Conservation (phyloP, 2,797 vertebrate genomes). For the Phoxinus dragarum region DNA sequence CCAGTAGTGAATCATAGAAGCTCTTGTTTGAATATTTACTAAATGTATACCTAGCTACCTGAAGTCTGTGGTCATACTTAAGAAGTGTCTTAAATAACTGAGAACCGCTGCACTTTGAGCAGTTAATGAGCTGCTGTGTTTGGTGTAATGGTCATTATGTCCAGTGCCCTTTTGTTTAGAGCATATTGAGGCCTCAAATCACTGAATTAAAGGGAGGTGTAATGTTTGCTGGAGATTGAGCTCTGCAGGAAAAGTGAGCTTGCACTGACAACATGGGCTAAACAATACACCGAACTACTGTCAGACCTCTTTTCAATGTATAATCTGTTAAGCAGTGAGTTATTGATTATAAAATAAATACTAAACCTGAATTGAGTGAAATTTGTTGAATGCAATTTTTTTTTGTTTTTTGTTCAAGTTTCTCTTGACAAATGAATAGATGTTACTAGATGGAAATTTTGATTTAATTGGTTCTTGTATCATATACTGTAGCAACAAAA, state of each 20-base stretch:
- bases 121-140: slow-evolving; percentile 6
- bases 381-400: neutral
- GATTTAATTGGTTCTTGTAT: neutral
- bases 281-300: neutral
- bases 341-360: slow-evolving; percentile 18
- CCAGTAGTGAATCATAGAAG: neutral
- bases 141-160: slow-evolving; percentile 9
- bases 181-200: neutral
- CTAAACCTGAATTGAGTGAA: slow-evolving; percentile 11
- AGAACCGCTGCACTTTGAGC: neutral
- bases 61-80: slow-evolving; percentile 30
- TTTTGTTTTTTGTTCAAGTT: neutral
- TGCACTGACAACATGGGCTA: slow-evolving; percentile 9
- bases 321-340: neutral
- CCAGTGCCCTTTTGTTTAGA: neutral
- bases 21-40: neutral
- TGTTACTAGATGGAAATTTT: neutral
- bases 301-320: neutral
- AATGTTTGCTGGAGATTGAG: neutral
- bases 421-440: neutral
- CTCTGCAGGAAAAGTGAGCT: slow-evolving; percentile 8
- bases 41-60: neutral
- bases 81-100: slow-evolving; percentile 40
- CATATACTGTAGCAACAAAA: neutral
- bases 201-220: neutral